Percentiles rank a stretch among this genome's conserved stretches.
phyloP scores from a whole-genome alignment of 2,113 vertebrate genomes.

The Erythrolamprus reginae region DNA sequence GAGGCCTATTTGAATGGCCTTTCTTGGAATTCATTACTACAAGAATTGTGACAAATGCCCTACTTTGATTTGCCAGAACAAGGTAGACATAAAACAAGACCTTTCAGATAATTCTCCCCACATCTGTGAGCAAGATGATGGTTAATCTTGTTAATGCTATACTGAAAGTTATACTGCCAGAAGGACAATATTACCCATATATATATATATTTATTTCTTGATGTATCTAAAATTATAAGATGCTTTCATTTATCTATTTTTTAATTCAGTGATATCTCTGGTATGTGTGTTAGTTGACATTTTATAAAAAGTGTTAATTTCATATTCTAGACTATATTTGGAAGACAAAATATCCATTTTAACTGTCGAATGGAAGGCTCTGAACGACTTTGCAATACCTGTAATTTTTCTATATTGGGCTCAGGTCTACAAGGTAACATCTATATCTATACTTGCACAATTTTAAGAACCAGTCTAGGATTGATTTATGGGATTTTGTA shows the following conservation, averaged over 20 bases:
- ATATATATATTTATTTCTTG: background rate
- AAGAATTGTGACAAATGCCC: too few relatives aligned
- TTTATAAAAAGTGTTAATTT: rapidly evolving
- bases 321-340: conserved; percentile 75
- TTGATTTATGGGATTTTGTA: background rate
- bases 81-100: background rate
- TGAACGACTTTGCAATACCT: conserved; percentile 86
- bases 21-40: background rate
- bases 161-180: background rate
- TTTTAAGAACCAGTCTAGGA: background rate
- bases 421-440: conserved; percentile 79
- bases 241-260: background rate
- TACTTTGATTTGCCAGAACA: background rate
- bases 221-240: background rate
- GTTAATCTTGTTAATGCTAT: background rate
- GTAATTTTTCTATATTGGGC: conserved; percentile 87
- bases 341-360: conserved; percentile 73
- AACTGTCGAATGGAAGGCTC: conserved; percentile 80
- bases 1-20: background rate
- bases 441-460: rapidly evolving
- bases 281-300: background rate
- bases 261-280: background rate
- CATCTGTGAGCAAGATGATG: background rate
- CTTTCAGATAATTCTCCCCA: background rate
- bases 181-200: background rate